These are phyloP conservation scores for Heliangelus exortis DNA, from an alignment of 2,797 vertebrate species.

Conservation along the genomic window DNA sequence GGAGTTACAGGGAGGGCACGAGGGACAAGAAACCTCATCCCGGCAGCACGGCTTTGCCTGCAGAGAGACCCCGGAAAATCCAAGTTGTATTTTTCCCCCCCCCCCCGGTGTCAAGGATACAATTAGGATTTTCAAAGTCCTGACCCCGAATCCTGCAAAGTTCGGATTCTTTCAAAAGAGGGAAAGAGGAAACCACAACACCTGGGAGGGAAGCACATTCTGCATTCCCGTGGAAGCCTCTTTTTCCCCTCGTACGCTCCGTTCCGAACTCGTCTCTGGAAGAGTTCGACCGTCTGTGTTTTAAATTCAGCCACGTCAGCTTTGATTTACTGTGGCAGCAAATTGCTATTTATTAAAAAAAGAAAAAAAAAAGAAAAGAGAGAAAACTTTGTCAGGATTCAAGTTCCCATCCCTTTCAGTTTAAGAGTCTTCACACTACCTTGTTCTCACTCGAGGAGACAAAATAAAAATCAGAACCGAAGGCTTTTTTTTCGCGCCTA, in stretches of 20 bases:
- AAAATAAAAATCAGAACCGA: neutral
- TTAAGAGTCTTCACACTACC: neutral
- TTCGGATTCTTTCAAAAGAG: neutral
- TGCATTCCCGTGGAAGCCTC: neutral
- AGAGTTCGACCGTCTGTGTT: neutral
- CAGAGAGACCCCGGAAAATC: fast-evolving
- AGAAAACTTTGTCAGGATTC: neutral
- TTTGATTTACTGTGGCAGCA: neutral
- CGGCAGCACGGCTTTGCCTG: fast-evolving
- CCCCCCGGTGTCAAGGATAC: neutral
- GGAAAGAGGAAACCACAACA: neutral
- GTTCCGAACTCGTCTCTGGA: neutral
- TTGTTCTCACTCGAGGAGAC: neutral
- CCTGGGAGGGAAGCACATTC: neutral
- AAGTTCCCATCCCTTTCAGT: neutral
- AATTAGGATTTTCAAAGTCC: fast-evolving
- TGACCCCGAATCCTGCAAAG: neutral
- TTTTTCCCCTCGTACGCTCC: neutral
- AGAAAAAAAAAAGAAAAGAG: neutral
- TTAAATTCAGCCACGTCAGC: neutral
- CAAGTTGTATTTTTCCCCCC: neutral
- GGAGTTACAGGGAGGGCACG: neutral
- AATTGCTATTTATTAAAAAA: neutral
- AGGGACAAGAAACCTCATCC: neutral
- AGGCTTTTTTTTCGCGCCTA: neutral